Conservation (phyloP, 2,113 vertebrate species). For the Leucopsar rothschildi region DNA sequence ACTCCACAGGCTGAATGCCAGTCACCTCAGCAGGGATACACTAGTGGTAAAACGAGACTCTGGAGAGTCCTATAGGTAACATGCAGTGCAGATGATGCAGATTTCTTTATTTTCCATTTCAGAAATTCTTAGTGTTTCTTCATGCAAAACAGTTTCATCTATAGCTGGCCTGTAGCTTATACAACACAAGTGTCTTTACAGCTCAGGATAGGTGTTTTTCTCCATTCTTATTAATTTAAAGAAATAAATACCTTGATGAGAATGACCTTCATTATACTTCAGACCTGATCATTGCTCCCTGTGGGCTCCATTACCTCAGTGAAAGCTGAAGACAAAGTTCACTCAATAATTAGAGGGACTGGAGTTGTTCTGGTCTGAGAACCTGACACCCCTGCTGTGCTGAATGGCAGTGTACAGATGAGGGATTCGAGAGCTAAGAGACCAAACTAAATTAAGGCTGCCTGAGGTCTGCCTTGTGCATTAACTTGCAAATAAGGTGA, state of each 20-base stretch:
- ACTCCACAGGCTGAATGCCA: neutral
- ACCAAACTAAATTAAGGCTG: slow-evolving; percentile 24
- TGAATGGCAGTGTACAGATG: slow-evolving; percentile 52
- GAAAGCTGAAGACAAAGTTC: slow-evolving; percentile 47
- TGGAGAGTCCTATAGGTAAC: neutral
- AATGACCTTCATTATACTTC: slow-evolving; percentile 49
- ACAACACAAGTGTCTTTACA: neutral
- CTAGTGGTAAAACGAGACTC: slow-evolving; percentile 20
- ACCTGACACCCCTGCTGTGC: slow-evolving; percentile 44
- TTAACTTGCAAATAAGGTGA: slow-evolving; percentile 40
- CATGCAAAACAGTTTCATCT: neutral
- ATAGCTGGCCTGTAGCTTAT: neutral
- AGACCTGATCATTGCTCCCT: slow-evolving; percentile 38
- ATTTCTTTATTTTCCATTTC: neutral
- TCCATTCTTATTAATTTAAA: neutral
- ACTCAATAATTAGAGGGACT: slow-evolving; percentile 54
- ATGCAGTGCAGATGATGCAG: neutral
- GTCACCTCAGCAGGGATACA: slow-evolving; percentile 13
- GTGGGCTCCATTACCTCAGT: slow-evolving; percentile 36
- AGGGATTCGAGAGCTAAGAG: neutral
- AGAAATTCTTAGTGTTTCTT: neutral
- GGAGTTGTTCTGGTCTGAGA: slow-evolving; percentile 52
- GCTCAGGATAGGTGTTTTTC: neutral
- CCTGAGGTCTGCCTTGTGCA: neutral
- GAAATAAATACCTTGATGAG: slow-evolving; percentile 27